Conservation (phyloP, 2,113 vertebrate genomes). For the Speoplatyrhinus poulsoni region DNA sequence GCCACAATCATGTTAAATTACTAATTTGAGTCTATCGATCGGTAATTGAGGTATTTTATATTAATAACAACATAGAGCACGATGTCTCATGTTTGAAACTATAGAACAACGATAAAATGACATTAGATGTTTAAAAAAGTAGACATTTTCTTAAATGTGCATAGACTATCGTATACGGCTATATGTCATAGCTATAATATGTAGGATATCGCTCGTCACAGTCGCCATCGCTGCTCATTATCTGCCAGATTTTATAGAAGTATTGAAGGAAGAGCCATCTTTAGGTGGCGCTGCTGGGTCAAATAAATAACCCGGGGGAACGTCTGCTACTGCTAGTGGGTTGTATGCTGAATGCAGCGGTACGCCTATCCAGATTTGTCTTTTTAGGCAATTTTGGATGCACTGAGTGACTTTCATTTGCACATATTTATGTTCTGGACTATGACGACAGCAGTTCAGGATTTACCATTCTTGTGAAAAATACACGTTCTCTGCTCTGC, state of each 20-base stretch:
- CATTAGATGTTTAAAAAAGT: too few relatives aligned
- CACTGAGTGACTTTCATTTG: constrained; percentile 1
- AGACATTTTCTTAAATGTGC: too few relatives aligned
- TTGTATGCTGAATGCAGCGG: constrained; percentile 20
- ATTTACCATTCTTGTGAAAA: neutral
- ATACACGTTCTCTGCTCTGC: constrained; percentile 39
- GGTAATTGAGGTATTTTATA: too few relatives aligned
- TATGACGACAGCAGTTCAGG: constrained; percentile 1
- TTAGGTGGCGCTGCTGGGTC: constrained; percentile 36
- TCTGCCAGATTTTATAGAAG: neutral
- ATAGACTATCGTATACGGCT: too few relatives aligned
- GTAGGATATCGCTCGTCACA: too few relatives aligned
- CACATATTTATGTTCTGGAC: neutral
- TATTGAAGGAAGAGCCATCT: constrained; percentile 15
- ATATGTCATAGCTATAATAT: too few relatives aligned
- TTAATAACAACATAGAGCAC: too few relatives aligned
- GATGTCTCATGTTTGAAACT: too few relatives aligned
- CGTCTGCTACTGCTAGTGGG: constrained; percentile 43
- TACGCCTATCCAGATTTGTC: neutral
- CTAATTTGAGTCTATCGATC: too few relatives aligned
- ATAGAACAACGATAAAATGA: too few relatives aligned
- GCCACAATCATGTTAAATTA: too few relatives aligned
- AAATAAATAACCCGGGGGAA: constrained; percentile 7
- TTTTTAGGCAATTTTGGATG: constrained; percentile 11
- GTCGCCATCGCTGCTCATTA: too few relatives aligned